phyloP scores from a whole-genome alignment of 2,888 invertebrate genomes.

The Pollenia griseotomentosa region DNA sequence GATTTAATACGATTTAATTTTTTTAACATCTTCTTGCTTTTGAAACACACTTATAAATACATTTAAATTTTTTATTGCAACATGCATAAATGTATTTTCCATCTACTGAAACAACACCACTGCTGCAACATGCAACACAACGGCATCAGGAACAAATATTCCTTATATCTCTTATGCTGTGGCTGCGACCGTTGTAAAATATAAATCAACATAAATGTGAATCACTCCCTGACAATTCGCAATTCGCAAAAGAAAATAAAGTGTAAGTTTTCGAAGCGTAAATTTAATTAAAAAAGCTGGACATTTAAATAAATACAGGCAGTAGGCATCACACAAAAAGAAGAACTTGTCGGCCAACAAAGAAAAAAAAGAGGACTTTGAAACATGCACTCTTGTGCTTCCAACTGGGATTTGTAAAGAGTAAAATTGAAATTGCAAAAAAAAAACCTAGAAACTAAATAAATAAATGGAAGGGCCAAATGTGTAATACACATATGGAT shows the following conservation, averaged over 20 bases:
- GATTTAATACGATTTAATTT: too few relatives aligned
- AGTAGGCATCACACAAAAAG: constrained; percentile 26
- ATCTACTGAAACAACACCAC: constrained; percentile 2
- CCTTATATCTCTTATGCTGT: constrained; percentile 18
- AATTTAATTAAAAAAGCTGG: constrained; percentile 73
- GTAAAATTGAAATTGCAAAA: constrained; percentile 16
- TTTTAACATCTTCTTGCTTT: not conserved
- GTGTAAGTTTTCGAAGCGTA: constrained; percentile 70
- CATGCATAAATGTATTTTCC: constrained; percentile 35
- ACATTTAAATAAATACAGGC: constrained; percentile 68
- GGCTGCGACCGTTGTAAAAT: constrained; percentile 23
- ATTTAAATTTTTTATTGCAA: not conserved
- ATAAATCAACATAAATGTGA: constrained; percentile 53
- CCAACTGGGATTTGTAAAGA: constrained; percentile 28
- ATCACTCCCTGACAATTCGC: constrained; percentile 45
- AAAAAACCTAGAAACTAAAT: constrained; percentile 1
- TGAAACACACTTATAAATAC: not conserved
- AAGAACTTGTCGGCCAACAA: constrained; percentile 28
- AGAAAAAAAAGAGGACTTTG: not conserved
- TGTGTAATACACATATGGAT: constrained; percentile 2
- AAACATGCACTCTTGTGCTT: not conserved
- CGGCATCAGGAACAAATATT: constrained; percentile 34
- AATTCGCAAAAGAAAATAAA: constrained; percentile 67
- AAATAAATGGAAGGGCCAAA: not conserved
- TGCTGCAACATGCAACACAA: constrained; percentile 5